Evolutionary conservation across 2,888 invertebrate genomes (phyloP).

Genomic region (Belgica antarctica): DNA sequence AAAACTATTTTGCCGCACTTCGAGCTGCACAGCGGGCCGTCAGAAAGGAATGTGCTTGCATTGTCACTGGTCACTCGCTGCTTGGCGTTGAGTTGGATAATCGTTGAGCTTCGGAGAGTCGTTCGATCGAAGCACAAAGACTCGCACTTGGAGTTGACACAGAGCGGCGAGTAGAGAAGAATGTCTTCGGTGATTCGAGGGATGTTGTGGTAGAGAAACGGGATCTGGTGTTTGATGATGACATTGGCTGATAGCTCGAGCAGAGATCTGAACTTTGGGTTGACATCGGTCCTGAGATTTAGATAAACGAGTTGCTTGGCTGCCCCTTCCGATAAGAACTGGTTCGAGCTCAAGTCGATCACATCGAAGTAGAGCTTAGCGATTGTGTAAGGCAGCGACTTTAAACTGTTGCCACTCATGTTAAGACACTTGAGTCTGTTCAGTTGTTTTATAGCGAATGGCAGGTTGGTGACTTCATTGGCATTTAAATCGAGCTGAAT

Average conservation of each 20-base stretch:
- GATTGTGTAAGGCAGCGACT: constrained; percentile 52
- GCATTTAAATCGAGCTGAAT: constrained; percentile 64
- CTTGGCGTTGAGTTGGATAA: constrained; percentile 5
- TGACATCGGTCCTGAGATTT: background rate
- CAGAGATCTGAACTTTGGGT: background rate
- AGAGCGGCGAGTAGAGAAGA: constrained; percentile 15
- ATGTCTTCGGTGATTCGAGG: constrained; percentile 30
- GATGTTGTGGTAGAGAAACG: constrained; percentile 6
- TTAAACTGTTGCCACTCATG: constrained; percentile 29
- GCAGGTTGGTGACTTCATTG: constrained; percentile 62
- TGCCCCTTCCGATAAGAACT: constrained; percentile 47
- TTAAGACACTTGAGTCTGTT: constrained; percentile 47
- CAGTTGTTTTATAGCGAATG: constrained; percentile 64
- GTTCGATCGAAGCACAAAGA: background rate
- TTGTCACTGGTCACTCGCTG: constrained; percentile 19
- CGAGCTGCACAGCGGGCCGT: constrained; percentile 17
- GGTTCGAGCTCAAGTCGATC: constrained; percentile 53
- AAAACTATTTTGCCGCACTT: background rate
- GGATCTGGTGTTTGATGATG: constrained; percentile 24
- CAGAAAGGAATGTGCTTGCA: background rate
- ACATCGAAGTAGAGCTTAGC: constrained; percentile 50
- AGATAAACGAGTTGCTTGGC: background rate
- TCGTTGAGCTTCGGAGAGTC: background rate
- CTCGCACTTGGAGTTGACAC: constrained; percentile 20
- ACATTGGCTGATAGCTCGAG: constrained; percentile 16